Conservation (phyloP, 2,797 vertebrate species). For the Enteromius afrohamiltoni region DNA sequence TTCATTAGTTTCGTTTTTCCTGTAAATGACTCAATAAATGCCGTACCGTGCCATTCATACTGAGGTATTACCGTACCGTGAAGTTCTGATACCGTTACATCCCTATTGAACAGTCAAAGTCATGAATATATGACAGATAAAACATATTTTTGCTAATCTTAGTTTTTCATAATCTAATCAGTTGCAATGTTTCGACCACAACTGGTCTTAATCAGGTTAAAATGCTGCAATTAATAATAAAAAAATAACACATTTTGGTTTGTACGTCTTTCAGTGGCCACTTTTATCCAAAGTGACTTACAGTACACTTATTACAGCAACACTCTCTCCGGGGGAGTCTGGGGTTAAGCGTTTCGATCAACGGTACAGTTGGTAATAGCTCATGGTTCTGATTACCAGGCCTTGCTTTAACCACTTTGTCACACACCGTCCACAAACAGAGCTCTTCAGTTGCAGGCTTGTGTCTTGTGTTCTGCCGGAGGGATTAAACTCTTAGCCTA, state of each 20-base stretch:
- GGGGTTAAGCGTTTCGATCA: constrained; percentile 5
- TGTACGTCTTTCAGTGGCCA: not conserved
- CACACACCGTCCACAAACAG: not conserved
- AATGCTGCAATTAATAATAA: not conserved
- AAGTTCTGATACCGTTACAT: too few species aligned
- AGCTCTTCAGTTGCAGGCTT: constrained; percentile 10
- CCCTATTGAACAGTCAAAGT: too few species aligned
- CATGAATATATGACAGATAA: too few species aligned
- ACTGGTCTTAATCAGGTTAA: not conserved
- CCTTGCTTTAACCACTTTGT: constrained; percentile 1
- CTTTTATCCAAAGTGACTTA: constrained; percentile 12
- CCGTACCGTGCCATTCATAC: too few species aligned
- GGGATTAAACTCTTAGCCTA: constrained; percentile 53
- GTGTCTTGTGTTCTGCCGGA: constrained; percentile 36
- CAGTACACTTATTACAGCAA: not conserved
- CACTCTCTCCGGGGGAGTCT: not conserved
- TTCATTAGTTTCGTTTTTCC: too few species aligned
- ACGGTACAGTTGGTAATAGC: constrained; percentile 5
- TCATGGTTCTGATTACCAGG: not conserved
- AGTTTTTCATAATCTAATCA: not conserved
- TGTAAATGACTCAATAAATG: too few species aligned
- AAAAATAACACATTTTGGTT: not conserved
- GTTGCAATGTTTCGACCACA: not conserved
- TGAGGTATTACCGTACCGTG: too few species aligned
- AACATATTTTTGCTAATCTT: too few species aligned